A percentile compares a stretch with the other conserved stretches of the same genome.
Conservation (phyloP, 2,888 invertebrate genomes). For the Linyphia triangularis region DNA sequence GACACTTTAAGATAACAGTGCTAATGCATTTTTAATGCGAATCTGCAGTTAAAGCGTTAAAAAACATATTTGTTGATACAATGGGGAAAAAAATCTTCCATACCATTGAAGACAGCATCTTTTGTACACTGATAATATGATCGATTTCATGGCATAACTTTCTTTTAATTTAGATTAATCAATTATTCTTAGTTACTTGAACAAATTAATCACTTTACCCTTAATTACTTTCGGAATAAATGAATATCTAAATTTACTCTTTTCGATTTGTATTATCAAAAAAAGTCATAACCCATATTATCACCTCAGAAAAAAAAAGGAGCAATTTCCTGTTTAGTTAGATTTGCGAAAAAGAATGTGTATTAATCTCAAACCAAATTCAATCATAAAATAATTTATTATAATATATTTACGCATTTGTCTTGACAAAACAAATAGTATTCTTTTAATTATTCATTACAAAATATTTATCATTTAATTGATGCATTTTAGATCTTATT, state of each 20-base stretch:
- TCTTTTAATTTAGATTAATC: background rate
- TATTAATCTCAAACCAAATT: too few species aligned
- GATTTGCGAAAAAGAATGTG: too few species aligned
- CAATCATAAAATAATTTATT: too few species aligned
- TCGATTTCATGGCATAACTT: background rate
- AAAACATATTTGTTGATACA: background rate
- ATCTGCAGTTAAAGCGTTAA: background rate
- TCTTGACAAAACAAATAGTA: too few species aligned
- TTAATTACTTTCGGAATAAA: background rate
- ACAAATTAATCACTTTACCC: background rate
- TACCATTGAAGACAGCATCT: background rate
- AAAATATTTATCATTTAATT: too few species aligned
- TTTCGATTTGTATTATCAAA: background rate
- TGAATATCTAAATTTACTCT: background rate
- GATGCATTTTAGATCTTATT: too few species aligned
- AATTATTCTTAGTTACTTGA: background rate
- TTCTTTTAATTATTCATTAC: too few species aligned
- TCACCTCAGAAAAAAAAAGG: too few species aligned
- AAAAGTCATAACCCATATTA: background rate
- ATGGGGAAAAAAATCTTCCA: background rate
- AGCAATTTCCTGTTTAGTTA: too few species aligned
- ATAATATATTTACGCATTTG: too few species aligned
- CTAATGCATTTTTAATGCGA: constrained; percentile 9
- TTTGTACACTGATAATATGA: constrained; percentile 1
- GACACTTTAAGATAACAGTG: too few species aligned